Conservation (phyloP, 1,140 invertebrate genomes). For the Ceratoteleas bidentatus region DNA sequence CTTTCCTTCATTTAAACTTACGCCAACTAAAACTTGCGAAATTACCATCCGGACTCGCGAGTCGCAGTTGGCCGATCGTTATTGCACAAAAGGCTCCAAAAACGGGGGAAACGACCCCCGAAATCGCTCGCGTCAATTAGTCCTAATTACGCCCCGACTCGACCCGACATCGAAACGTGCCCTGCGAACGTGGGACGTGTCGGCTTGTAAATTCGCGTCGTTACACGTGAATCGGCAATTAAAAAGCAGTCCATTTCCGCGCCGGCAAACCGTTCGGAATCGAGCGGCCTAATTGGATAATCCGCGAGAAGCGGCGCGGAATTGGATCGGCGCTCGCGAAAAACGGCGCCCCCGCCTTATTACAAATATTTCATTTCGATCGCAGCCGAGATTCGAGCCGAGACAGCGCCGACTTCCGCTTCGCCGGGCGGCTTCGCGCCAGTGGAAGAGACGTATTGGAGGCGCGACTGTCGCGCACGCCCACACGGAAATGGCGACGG, state of each 20-base stretch:
- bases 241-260: not conserved
- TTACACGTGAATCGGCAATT: not conserved
- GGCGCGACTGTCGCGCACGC: constrained; percentile 74
- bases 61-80: too few relatives aligned
- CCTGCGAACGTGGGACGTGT: too few relatives aligned
- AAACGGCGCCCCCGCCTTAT: constrained; percentile 36
- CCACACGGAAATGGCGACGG: constrained; percentile 79
- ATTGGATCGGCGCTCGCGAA: constrained; percentile 17
- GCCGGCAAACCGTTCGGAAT: constrained; percentile 1
- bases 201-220: not conserved
- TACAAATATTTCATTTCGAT: constrained; percentile 57
- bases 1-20: too few relatives aligned
- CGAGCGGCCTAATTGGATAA: constrained; percentile 1
- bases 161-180: not conserved
- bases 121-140: not conserved
- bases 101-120: not conserved
- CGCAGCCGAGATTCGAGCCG: constrained; percentile 36
- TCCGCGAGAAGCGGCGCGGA: constrained; percentile 17
- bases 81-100: not conserved
- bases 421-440: constrained; percentile 48
- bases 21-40: too few relatives aligned
- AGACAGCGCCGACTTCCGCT: constrained; percentile 58
- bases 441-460: constrained; percentile 55
- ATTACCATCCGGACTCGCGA: too few relatives aligned
- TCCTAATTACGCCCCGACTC: not conserved